These are phyloP conservation scores for Morone chrysops DNA, from an alignment of 2,113 vertebrate genomes.

Conservation along the genomic window DNA sequence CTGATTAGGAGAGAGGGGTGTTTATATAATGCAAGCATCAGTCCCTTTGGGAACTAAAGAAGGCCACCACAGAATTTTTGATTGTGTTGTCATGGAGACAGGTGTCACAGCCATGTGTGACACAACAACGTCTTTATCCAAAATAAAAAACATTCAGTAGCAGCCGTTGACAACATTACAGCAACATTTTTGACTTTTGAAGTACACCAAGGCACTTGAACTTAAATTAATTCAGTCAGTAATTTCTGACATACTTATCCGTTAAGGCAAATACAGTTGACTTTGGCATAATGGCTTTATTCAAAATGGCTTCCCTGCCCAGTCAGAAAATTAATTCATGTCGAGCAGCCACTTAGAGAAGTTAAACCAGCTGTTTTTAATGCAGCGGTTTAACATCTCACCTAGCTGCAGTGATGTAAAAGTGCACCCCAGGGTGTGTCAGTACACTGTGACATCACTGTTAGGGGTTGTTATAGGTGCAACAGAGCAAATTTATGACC, in stretches of 20 bases:
- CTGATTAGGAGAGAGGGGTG: neutral
- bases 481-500: neutral
- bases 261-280: conserved; percentile 44
- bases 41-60: conserved; percentile 14
- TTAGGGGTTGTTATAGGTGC: neutral
- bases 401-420: neutral
- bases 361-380: neutral
- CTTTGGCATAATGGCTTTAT: conserved; percentile 41
- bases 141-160: conserved; percentile 14
- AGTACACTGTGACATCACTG: conserved; percentile 1
- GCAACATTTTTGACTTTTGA: conserved; percentile 9
- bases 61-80: neutral
- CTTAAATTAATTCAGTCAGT: neutral
- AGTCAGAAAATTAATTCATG: neutral
- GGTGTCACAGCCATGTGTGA: neutral
- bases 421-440: neutral
- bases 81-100: conserved; percentile 23
- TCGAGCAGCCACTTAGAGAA: neutral
- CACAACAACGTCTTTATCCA: neutral
- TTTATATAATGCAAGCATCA: neutral
- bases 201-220: conserved; percentile 35
- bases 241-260: neutral
- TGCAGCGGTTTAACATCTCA: conserved; percentile 7
- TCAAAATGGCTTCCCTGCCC: neutral
- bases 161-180: conserved; percentile 31